phyloP scores from a whole-genome alignment of 2,888 invertebrate species.

The Gordius sp. region DNA sequence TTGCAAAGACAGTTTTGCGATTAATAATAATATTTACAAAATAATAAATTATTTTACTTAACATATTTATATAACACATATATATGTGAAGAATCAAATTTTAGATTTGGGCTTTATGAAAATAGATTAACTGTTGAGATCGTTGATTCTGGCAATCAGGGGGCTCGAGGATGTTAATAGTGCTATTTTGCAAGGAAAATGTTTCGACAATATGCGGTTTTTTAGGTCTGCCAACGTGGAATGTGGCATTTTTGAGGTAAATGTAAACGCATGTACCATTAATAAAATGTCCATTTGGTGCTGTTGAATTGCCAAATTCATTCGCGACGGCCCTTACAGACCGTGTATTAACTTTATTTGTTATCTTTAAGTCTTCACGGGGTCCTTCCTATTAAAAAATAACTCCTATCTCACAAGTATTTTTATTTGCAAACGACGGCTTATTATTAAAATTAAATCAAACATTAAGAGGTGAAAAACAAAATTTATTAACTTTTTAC shows the following conservation, averaged over 20 bases:
- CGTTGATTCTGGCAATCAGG: conserved; percentile 4
- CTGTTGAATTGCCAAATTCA: not conserved
- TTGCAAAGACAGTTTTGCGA: no score
- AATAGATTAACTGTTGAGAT: not conserved
- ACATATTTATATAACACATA: not conserved
- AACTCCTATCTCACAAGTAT: no score
- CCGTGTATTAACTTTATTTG: no score
- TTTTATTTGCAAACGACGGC: no score
- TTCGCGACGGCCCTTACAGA: no score
- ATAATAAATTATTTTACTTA: not conserved
- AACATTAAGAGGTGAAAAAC: no score
- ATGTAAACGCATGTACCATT: conserved; percentile 7
- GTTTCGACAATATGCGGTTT: not conserved
- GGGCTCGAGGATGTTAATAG: not conserved
- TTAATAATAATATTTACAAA: not conserved
- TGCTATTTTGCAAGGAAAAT: not conserved
- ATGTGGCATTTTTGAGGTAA: not conserved
- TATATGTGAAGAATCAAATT: no score
- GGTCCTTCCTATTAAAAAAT: no score
- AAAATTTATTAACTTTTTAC: no score
- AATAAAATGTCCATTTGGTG: not conserved
- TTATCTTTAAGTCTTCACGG: no score
- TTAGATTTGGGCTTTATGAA: no score
- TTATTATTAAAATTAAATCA: no score
- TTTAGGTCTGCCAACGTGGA: not conserved